A percentile compares a stretch with the other conserved stretches of the same genome.
phyloP scores from a whole-genome alignment of 2,113 vertebrate genomes.

The Acanthochromis polyacanthus region DNA sequence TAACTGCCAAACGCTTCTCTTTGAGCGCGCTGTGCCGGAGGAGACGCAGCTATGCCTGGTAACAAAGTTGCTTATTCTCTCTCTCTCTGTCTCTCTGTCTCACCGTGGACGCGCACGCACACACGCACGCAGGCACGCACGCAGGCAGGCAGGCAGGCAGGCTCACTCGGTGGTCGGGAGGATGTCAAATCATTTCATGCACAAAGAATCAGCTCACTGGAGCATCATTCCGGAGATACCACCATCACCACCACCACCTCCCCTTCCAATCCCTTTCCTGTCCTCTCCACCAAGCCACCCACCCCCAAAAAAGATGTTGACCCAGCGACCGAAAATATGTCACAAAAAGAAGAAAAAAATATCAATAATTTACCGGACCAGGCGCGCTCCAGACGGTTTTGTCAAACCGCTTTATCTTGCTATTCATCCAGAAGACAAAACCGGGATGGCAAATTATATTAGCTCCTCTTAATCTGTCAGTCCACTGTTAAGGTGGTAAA shows the following conservation, averaged over 20 bases:
- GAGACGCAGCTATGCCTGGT: constrained; percentile 70
- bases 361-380: constrained; percentile 60
- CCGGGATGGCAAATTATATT: constrained; percentile 37
- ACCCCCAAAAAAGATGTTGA: constrained; percentile 58
- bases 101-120: constrained; percentile 7
- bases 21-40: constrained; percentile 62
- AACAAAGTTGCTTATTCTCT: constrained; percentile 79
- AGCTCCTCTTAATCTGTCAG: constrained; percentile 52
- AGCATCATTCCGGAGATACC: constrained; percentile 57
- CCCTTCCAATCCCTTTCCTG: background rate
- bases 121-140: constrained; percentile 24
- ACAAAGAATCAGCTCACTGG: constrained; percentile 73
- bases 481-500: background rate
- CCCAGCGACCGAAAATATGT: constrained; percentile 61
- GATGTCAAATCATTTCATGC: constrained; percentile 80
- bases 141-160: constrained; percentile 22
- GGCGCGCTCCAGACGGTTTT: constrained; percentile 1
- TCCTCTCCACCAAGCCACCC: background rate
- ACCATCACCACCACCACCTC: too few relatives aligned
- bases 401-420: constrained; percentile 52
- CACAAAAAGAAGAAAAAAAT: constrained; percentile 12
- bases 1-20: constrained; percentile 73
- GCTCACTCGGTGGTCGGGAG: constrained; percentile 56
- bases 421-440: constrained; percentile 52
- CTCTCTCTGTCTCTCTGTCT: constrained; percentile 46